Base-by-base conservation (phyloP, 2,113 vertebrate species). In the Perca flavescens region DNA sequence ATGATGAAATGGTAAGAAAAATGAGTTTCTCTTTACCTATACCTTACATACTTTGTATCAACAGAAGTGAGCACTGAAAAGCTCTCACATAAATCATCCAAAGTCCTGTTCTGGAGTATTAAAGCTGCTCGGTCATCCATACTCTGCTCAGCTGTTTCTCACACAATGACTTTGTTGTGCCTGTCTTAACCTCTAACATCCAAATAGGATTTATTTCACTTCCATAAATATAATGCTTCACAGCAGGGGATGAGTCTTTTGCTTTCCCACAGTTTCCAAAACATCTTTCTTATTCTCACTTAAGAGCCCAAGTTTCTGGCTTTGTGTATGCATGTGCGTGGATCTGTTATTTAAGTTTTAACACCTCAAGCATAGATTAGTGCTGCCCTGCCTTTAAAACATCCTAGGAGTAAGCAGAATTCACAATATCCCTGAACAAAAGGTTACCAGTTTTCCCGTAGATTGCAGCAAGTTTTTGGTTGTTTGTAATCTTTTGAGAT, bases 1-100 rank as follows among this genome's bases (percentile, higher is more conserved):
- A 99, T 66, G 97, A 98, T 36, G 97, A 97, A 90, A 92, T 83
- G 72, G 98, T 99, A 92, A 96, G 97, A 80, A 86, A 87, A 25
- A 66, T 16, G 10, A 11, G 6, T 79, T 75, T 61, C 15, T 66
- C 61, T 58, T 36, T 54, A 47, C 2, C 22, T 16, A 4, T 21
- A 16, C 28, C 50, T 36, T 36, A 43, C 21, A n/a, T 63, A 12
- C 61, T 31, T 31, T n/a, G 28, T 22, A 22, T 43, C 2, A 28
- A n/a, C 56, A 14, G n/a, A 80, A 47, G 22, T 36, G 47, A 16
- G 71, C 14, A 2, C 9, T 65, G 47, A 78, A 67, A 65, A 56
- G 16, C 7, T 56, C 57, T 50, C 28, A 12, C 36, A 56, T 65
- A 28, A 61, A 70, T 58, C 46, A 17, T 31, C 34, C 17, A 15